phyloP scores from a whole-genome alignment of 2,113 vertebrate genomes.

The Phalacrocorax brasilianus region DNA sequence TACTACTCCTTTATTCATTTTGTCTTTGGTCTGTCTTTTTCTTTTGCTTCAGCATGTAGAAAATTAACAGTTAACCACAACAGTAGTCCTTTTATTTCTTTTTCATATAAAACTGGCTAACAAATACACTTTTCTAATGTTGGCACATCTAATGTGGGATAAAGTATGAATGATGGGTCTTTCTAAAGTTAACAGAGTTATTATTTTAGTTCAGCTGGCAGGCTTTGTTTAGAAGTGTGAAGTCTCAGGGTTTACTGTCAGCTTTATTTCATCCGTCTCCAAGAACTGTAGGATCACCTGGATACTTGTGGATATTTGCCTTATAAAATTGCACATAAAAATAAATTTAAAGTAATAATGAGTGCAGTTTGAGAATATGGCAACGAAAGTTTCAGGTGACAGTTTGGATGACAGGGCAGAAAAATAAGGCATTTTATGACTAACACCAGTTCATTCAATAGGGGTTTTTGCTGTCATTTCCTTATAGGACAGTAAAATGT shows the following conservation, averaged over 20 bases:
- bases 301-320: slow-evolving; percentile 14
- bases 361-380: neutral
- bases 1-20: slow-evolving; percentile 53
- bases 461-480: neutral
- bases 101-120: slow-evolving; percentile 30
- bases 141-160: neutral
- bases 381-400: neutral
- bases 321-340: slow-evolving; percentile 3
- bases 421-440: neutral
- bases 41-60: slow-evolving; percentile 1
- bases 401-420: neutral
- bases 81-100: slow-evolving; percentile 28
- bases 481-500: neutral
- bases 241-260: slow-evolving; percentile 3
- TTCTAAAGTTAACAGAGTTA: slow-evolving; percentile 27
- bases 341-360: neutral
- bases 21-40: slow-evolving; percentile 25
- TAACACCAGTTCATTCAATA: neutral
- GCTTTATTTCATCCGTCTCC: slow-evolving; percentile 25
- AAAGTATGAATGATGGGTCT: slow-evolving; percentile 28
- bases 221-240: slow-evolving; percentile 15
- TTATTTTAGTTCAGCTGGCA: slow-evolving; percentile 42
- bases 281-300: slow-evolving; percentile 37
- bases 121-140: slow-evolving; percentile 59
- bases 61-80: slow-evolving; percentile 55